phyloP scores from a whole-genome alignment of 1,140 invertebrate genomes.

The Monomorium pharaonis region DNA sequence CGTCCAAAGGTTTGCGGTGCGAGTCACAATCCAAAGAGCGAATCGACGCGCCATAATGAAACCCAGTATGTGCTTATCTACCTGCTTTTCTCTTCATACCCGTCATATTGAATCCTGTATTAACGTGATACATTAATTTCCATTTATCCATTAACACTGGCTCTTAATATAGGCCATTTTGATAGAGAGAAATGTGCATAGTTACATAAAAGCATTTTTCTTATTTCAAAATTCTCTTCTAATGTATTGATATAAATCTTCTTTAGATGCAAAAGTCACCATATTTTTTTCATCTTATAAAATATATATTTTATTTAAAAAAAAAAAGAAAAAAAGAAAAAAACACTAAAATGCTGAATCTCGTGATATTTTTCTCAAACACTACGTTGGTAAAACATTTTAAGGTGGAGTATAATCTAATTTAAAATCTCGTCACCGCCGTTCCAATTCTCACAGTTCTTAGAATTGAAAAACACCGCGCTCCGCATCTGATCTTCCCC shows the following conservation, averaged over 20 bases:
- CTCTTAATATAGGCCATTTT: background rate
- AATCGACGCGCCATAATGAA: slow-evolving; percentile 17
- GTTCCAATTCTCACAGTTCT: background rate
- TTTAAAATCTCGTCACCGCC: background rate
- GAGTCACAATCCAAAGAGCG: slow-evolving; percentile 27
- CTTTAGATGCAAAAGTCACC: background rate
- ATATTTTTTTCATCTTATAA: background rate
- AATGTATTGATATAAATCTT: background rate
- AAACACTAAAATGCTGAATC: background rate
- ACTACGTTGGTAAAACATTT: background rate
- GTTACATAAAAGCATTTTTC: background rate
- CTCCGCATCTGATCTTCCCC: background rate
- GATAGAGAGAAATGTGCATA: background rate
- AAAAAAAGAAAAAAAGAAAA: slow-evolving; percentile 23
- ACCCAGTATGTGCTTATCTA: background rate
- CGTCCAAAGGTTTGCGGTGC: background rate
- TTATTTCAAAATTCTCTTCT: background rate
- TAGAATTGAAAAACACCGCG: background rate
- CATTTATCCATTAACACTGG: slow-evolving; percentile 32
- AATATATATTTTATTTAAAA: background rate
- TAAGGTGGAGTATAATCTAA: background rate
- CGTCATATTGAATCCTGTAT: background rate
- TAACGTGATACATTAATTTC: slow-evolving; percentile 4
- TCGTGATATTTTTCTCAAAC: background rate
- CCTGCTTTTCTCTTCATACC: background rate